phyloP scores from a whole-genome alignment of 1,140 invertebrate species.

The Habropoda laboriosa region DNA sequence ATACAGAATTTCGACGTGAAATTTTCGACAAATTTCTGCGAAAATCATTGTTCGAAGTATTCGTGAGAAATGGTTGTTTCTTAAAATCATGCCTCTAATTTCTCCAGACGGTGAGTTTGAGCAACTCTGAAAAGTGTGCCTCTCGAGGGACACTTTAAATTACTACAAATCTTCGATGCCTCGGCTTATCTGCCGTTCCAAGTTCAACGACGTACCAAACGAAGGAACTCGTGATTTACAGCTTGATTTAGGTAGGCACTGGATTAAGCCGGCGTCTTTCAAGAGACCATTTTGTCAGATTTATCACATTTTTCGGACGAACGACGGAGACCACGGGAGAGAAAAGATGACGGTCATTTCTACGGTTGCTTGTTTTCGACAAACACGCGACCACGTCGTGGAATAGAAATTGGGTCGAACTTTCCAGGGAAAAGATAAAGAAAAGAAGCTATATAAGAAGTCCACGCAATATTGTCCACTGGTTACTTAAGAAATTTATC shows the following conservation, averaged over 20 bases:
- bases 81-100: neutral
- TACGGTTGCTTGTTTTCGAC: neutral
- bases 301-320: slow-evolving; percentile 49
- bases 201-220: slow-evolving; percentile 33
- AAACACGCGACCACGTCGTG: neutral
- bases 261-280: slow-evolving; percentile 59
- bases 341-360: neutral
- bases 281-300: slow-evolving; percentile 50
- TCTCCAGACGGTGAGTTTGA: neutral
- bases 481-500: neutral
- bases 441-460: neutral
- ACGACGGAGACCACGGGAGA: neutral
- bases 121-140: neutral
- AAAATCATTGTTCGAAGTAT: neutral
- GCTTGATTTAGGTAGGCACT: slow-evolving; percentile 51
- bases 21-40: neutral
- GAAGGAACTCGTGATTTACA: slow-evolving; percentile 56
- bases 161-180: slow-evolving; percentile 45
- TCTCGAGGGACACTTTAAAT: slow-evolving; percentile 8
- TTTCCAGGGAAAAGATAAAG: neutral
- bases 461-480: neutral
- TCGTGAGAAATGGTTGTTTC: neutral
- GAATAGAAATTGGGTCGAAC: slow-evolving; percentile 4
- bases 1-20: neutral
- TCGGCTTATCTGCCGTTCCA: slow-evolving; percentile 52